phyloP scores from a whole-genome alignment of 2,113 vertebrate species.

The Lepus americanus region DNA sequence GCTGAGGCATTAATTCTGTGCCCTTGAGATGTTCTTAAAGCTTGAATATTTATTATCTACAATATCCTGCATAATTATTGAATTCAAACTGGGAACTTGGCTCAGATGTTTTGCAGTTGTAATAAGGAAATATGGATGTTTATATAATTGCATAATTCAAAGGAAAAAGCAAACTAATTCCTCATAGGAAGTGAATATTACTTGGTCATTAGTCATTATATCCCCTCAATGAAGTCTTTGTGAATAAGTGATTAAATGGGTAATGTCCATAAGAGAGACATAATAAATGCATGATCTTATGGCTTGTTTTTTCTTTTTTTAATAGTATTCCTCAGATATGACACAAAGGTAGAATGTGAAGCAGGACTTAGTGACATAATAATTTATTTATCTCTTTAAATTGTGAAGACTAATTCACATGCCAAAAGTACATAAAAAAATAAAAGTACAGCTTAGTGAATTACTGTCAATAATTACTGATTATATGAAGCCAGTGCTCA shows the following conservation, averaged over 20 bases:
- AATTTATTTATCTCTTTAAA: not conserved
- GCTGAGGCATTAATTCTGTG: not conserved
- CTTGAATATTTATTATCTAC: not conserved
- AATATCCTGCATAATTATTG: not conserved
- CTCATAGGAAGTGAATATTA: not conserved
- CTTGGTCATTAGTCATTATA: not conserved
- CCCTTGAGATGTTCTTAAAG: not conserved
- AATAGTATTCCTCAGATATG: not conserved
- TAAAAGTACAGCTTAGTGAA: not conserved
- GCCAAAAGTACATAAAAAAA: constrained; percentile 24
- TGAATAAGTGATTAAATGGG: not conserved
- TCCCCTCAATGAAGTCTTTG: not conserved
- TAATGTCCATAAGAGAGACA: not conserved
- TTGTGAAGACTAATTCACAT: not conserved
- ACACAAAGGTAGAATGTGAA: not conserved
- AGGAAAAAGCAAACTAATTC: not conserved
- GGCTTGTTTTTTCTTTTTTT: not conserved
- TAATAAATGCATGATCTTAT: not conserved
- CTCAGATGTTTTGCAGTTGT: not conserved
- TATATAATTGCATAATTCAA: not conserved
- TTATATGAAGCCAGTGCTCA: not conserved
- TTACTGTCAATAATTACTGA: not conserved
- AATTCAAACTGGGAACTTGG: not conserved
- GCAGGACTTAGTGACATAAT: not conserved
- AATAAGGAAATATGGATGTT: not conserved